Evolutionary conservation across 2,113 vertebrate species (phyloP), one percentile per base, ranked within the genome.

Genomic region (Nibea albiflora): DNA sequence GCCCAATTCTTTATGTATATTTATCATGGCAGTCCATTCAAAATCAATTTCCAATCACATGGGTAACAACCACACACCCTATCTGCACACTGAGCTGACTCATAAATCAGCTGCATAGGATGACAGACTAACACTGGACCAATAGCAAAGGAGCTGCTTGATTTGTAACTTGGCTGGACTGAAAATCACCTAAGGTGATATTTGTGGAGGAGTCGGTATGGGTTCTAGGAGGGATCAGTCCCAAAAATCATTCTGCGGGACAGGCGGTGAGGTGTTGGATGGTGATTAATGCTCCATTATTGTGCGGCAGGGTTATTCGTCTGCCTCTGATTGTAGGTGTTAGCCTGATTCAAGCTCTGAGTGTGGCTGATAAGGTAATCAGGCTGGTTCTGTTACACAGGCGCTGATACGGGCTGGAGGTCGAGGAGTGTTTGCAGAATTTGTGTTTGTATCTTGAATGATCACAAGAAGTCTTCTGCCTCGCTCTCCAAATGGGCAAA

Each of bases 271-370:
- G 73, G 76, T 70, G 73, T 73, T 76, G 73, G 63, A 58, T 49
- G 81, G 84, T 88, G 90, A 92, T 92, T 90, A 90, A 90, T 88
- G 85, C 65, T 71, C 50, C 50, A 9, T 54, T 72, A 67, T 72
- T 77, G 61, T 78, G 66, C 70, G 50, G 60, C 44, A 46, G 47
- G 78, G 61, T 84, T 77, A 76, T 58, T 60, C 26, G 54, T 52
- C 81, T 42, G 74, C 28, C 35, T 64, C 68, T 71, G 85, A 87
- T 86, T 76, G 73, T 79, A 78, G 63, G 42, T 78, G 81, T 78
- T 63, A 58, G 76, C 69, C 62, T 57, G 78, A 79, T 56, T 80
- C 49, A 11, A 70, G 79, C 74, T 83, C 89, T 93, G 90, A 77
- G 56, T 63, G 66, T 69, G 63, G 56, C 86, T 86, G 90, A 90